Evolutionary conservation across 1,140 invertebrate genomes (phyloP), one percentile per base, ranked within the genome.

Genomic region (Monomorium pharaonis): DNA sequence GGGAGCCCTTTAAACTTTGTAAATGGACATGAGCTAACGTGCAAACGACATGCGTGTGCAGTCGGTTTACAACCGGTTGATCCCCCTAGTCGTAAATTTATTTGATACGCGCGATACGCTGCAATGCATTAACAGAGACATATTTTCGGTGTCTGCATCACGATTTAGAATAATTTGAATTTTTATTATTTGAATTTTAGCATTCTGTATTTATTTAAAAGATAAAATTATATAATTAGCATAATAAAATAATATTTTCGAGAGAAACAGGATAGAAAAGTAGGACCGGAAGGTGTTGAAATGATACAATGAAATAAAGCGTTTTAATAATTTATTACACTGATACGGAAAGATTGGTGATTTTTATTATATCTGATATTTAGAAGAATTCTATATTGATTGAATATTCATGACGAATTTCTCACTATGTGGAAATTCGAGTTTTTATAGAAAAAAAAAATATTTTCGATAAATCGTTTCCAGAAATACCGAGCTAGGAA

Each of bases 41-140:
- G 75, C 58, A 87, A 85, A 62, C 37, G 63, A 85, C 70, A 42
- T 56, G 85, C 49, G 85, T 86, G 56, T 63, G 65, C 81, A 85
- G 44, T 83, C 65, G 60, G 56, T 89, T 89, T 86, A 86, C 77
- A 72, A 24, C 24, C 72, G 74, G 70, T 89, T 86, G 84, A 89
- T 89, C 60, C 21, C 18, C 0, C 37, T 47, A n/a, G 1, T 42
- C 58, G 37, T 84, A 84, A 88, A 89, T 88, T 84, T 49, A 74
- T 74, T 54, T 30, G 47, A 27, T 44, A 30, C 33, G 21, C 1
- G 4, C 14, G 27, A 30, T 37, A 30, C 12, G 14, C 30, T 67
- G 60, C 51, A 7, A 78, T 16, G 44, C 30, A 62, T 37, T 24
- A 12, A 67, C 21, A 47, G 9, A 72, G 33, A 54, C 24, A 70